phyloP scores from a whole-genome alignment of 2,888 invertebrate species.

The Artemia sinica region DNA sequence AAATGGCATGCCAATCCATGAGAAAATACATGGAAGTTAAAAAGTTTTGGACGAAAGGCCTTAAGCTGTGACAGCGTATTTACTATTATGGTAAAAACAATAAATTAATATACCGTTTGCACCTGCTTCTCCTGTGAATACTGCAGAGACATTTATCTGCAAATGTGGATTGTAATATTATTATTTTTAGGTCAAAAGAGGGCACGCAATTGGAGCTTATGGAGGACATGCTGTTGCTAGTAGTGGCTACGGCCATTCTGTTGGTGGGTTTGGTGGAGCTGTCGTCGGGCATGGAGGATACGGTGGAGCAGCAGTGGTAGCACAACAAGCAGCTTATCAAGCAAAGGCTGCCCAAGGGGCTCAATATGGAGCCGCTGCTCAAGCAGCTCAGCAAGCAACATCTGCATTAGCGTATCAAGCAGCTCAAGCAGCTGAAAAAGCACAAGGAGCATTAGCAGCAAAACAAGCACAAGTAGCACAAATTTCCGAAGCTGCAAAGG shows the following conservation, averaged over 20 bases:
- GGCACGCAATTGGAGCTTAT: slow-evolving; percentile 22
- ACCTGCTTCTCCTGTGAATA: no score
- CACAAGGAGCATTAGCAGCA: slow-evolving; percentile 24
- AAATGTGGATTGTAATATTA: background rate
- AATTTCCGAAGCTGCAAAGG: slow-evolving; percentile 25
- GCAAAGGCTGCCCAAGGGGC: slow-evolving; percentile 21
- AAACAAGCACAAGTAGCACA: slow-evolving; percentile 24
- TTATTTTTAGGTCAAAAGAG: slow-evolving; percentile 22
- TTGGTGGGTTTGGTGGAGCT: slow-evolving; percentile 22
- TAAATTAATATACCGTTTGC: no score
- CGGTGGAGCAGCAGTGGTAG: slow-evolving; percentile 24
- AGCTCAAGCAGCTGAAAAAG: slow-evolving; percentile 24
- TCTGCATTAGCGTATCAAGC: slow-evolving; percentile 23
- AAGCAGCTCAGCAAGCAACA: slow-evolving; percentile 24
- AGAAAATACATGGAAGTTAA: no score
- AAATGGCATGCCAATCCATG: no score
- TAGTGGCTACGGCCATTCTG: slow-evolving; percentile 18
- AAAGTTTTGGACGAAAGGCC: no score
- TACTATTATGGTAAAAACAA: no score
- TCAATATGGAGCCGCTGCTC: slow-evolving; percentile 19
- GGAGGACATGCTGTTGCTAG: slow-evolving; percentile 21
- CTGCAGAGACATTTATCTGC: no score
- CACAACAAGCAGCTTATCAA: slow-evolving; percentile 24
- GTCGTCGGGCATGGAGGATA: slow-evolving; percentile 20
- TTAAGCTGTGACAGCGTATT: no score